Evolutionary conservation across 2,113 vertebrate species (phyloP).

Genomic region (Ramphastos sulfuratus): DNA sequence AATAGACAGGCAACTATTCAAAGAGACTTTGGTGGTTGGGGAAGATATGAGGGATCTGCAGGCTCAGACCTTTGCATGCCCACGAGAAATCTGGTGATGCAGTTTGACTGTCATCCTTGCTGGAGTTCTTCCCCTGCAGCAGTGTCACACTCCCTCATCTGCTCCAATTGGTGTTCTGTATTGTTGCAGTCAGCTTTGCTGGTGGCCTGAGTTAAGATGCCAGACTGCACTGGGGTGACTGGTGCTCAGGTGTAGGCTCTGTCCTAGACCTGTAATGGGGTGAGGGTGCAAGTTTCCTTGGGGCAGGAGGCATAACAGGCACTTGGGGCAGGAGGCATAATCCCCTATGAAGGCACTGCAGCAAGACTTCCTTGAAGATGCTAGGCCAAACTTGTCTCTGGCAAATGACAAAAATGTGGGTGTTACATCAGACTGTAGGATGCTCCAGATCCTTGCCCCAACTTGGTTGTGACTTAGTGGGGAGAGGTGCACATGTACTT

Average conservation of each 20-base stretch:
- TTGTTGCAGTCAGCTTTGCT: background rate
- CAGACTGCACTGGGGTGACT: background rate
- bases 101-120: background rate
- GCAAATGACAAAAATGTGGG: background rate
- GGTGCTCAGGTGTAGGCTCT: background rate
- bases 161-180: rapidly evolving
- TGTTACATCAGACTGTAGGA: background rate
- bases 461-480: background rate
- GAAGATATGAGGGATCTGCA: background rate
- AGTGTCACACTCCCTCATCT: background rate
- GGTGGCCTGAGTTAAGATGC: background rate
- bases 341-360: background rate
- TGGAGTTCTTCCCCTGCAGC: background rate
- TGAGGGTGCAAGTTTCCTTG: background rate
- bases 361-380: background rate
- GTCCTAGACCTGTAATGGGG: background rate
- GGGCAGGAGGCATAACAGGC: background rate
- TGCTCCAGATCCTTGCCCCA: background rate
- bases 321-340: background rate
- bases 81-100: background rate
- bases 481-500: background rate
- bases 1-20: background rate
- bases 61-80: background rate
- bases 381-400: background rate
- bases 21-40: background rate